Base-by-base conservation (phyloP, 2,888 invertebrate genomes). In the Macrophya alboannulata region DNA sequence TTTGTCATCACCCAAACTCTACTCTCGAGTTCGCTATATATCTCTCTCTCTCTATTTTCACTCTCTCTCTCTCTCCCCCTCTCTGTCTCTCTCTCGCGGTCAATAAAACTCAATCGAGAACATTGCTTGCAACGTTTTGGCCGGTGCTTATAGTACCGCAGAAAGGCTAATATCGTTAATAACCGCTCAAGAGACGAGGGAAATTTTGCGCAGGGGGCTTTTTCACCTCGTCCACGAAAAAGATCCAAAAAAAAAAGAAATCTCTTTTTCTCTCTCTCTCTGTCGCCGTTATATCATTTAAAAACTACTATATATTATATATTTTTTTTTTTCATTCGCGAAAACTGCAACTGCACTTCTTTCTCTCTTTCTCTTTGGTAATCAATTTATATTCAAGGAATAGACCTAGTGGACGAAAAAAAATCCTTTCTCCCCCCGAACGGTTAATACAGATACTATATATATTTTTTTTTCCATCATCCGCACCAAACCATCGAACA, bases 101-200 rank as follows among this genome's bases (percentile, higher is more conserved):
- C 71, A 83, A 83, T 83, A 83, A 83, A 83, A 83, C 83, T 83
- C 83, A 51, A 83, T 83, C 45, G 83, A 59, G 83, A 65, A 83
- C 83, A 71, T 83, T 83, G 83, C 83, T 65, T 68, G 83, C 45
- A 83, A 83, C 83, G 83, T 83, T 83, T 71, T 62, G 25, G 25
- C 82, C 62, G 45, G 59, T 25, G 15, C 65, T 15, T n/a, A n/a
- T n/a, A n/a, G 55, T 55, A 55, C 55, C 55, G n/a, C 55, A 48
- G 55, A 40, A 31, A 40, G 45, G 31, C 79, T 79, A 79, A 79
- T 79, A 79, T 48, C 51, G 25, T 76, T 76, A 76, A 76, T 76
- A 48, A 74, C 74, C 51, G 31, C 6, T 25, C 10, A 77, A 77
- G n/a, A 17, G 72, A 43, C 72, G 72, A n/a, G 37, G 72, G 72